These are phyloP conservation scores for Andrena bicolor DNA, from an alignment of 2,888 invertebrate genomes.

Conservation along the genomic window DNA sequence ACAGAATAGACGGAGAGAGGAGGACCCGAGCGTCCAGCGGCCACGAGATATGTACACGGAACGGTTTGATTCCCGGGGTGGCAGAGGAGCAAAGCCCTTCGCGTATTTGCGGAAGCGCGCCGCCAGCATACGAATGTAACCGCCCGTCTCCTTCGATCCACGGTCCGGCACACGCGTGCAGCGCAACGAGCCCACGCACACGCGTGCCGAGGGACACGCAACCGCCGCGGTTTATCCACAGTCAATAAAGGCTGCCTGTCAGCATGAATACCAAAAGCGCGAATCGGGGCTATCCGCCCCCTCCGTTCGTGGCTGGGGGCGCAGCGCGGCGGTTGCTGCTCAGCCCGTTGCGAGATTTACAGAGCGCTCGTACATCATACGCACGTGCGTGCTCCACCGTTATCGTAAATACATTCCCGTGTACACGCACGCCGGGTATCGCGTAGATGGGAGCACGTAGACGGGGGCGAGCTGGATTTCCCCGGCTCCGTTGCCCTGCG, in stretches of 20 bases:
- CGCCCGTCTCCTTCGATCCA: constrained; percentile 39
- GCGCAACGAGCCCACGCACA: constrained; percentile 13
- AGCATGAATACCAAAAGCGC: constrained; percentile 81
- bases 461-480: constrained; percentile 43
- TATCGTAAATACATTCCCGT: constrained; percentile 65
- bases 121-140: constrained; percentile 70
- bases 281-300: constrained; percentile 56
- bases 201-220: constrained; percentile 64
- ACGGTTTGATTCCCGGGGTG: constrained; percentile 69
- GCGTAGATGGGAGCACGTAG: constrained; percentile 18
- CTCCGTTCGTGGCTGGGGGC: not conserved
- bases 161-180: not conserved
- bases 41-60: constrained; percentile 59
- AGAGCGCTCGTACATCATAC: constrained; percentile 69
- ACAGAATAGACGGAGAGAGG: not conserved
- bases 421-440: constrained; percentile 39
- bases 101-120: constrained; percentile 72
- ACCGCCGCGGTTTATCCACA: constrained; percentile 78
- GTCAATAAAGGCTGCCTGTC: constrained; percentile 83
- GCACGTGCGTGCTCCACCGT: constrained; percentile 69
- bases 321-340: constrained; percentile 38
- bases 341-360: constrained; percentile 71
- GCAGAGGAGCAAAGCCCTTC: constrained; percentile 69
- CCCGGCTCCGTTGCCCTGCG: constrained; percentile 1
- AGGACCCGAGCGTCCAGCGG: constrained; percentile 9